phyloP scores from a whole-genome alignment of 2,113 vertebrate genomes.

The Sceloporus undulatus region DNA sequence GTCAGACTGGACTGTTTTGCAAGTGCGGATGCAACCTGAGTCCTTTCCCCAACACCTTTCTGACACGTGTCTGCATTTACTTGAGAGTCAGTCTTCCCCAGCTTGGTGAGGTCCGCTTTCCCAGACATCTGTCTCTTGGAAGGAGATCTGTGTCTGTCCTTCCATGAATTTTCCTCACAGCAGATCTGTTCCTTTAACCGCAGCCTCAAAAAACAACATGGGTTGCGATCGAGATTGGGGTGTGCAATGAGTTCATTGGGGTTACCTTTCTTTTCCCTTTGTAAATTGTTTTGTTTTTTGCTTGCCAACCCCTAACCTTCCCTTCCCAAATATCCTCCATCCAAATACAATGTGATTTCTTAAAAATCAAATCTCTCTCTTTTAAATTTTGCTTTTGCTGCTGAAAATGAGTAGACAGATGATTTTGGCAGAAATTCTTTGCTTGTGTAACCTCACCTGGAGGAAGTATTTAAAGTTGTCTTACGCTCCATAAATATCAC shows the following conservation, averaged over 20 bases:
- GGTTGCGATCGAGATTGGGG: background rate
- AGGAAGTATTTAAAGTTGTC: background rate
- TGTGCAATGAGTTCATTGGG: no score
- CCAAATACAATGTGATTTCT: background rate
- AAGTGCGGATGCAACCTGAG: no score
- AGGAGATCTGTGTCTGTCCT: background rate
- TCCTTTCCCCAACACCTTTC: no score
- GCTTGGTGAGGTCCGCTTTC: background rate
- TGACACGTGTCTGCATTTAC: no score
- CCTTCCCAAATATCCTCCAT: no score
- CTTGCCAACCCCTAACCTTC: no score
- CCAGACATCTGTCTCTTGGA: background rate
- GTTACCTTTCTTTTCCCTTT: no score
- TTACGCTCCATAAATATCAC: background rate
- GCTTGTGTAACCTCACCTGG: background rate
- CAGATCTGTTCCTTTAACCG: background rate
- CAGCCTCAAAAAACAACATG: background rate
- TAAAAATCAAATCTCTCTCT: background rate
- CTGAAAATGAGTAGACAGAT: background rate
- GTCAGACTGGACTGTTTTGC: no score
- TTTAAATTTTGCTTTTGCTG: background rate
- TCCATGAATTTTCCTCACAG: slow-evolving; percentile 11
- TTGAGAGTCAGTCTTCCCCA: background rate
- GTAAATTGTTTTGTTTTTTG: no score
- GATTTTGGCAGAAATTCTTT: background rate